Percentiles rank a stretch among this genome's conserved stretches.
phyloP scores from a whole-genome alignment of 1,140 invertebrate genomes.

The Drosophila lacteicornis region DNA sequence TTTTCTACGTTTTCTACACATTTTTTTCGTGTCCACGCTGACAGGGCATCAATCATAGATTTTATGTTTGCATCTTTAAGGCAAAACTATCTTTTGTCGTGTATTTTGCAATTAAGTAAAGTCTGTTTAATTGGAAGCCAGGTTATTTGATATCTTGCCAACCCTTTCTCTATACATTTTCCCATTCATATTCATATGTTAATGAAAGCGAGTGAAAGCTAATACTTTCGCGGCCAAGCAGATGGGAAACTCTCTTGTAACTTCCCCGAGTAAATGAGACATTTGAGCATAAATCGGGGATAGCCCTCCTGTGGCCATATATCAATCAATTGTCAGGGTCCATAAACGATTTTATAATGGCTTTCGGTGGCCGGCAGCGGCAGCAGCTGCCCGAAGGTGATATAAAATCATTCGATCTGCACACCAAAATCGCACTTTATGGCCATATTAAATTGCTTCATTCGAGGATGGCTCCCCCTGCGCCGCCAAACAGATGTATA shows the following conservation, averaged over 20 bases:
- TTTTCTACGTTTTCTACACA: constrained; percentile 30
- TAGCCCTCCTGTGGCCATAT: constrained; percentile 30
- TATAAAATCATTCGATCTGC: constrained; percentile 46
- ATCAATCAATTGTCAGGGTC: constrained; percentile 73
- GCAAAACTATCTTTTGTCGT: constrained; percentile 26
- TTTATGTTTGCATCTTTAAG: constrained; percentile 72
- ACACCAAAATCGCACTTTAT: constrained; percentile 67
- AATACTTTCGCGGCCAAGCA: constrained; percentile 32
- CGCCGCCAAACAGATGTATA: constrained; percentile 49
- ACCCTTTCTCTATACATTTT: constrained; percentile 6
- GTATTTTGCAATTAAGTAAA: constrained; percentile 57
- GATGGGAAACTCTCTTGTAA: constrained; percentile 6
- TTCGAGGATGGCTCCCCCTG: constrained; percentile 27
- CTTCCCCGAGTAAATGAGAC: constrained; percentile 51
- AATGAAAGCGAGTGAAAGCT: constrained; percentile 26
- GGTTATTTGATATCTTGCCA: constrained; percentile 62
- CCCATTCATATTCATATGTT: constrained; percentile 33
- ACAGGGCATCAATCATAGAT: constrained; percentile 72
- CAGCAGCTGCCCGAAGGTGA: constrained; percentile 17
- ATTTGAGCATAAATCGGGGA: constrained; percentile 13
- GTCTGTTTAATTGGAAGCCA: constrained; percentile 55
- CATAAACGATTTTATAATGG: constrained; percentile 73
- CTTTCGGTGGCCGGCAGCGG: constrained; percentile 40
- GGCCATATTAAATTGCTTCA: constrained; percentile 61
- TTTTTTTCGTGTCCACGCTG: constrained; percentile 21